Conservation (phyloP, 1,140 invertebrate genomes). For the Drosophila ogumai region DNA sequence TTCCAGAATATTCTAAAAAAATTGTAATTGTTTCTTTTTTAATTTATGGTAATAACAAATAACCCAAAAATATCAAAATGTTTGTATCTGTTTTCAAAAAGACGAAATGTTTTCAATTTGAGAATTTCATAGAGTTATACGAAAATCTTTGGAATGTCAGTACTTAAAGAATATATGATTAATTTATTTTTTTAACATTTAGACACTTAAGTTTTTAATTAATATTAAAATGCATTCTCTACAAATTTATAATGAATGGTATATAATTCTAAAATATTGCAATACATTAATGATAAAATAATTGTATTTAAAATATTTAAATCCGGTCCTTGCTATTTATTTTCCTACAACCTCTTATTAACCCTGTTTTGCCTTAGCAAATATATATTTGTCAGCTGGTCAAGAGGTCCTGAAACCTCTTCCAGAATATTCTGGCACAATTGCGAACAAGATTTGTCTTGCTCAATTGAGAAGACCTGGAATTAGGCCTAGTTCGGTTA, state of each 20-base stretch:
- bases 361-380: neutral
- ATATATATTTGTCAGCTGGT: neutral
- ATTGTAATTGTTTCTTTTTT: too few species aligned
- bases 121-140: neutral
- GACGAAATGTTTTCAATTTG: too few species aligned
- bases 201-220: too few species aligned
- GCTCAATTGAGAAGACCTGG: constrained; percentile 2
- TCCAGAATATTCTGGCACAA: constrained; percentile 10
- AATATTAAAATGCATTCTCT: too few species aligned
- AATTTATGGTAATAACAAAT: too few species aligned
- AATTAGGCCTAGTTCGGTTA: constrained; percentile 4
- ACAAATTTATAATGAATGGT: neutral
- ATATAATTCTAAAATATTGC: neutral
- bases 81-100: neutral
- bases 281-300: neutral
- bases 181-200: neutral
- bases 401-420: neutral
- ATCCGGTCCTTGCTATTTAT: neutral
- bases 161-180: neutral
- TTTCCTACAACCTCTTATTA: neutral
- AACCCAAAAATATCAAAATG: neutral
- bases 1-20: too few species aligned
- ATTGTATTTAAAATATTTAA: neutral
- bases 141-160: neutral
- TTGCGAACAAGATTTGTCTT: constrained; percentile 24